Evolutionary conservation across 2,888 invertebrate genomes (phyloP).

Genomic region (Tetragonula carbonaria): DNA sequence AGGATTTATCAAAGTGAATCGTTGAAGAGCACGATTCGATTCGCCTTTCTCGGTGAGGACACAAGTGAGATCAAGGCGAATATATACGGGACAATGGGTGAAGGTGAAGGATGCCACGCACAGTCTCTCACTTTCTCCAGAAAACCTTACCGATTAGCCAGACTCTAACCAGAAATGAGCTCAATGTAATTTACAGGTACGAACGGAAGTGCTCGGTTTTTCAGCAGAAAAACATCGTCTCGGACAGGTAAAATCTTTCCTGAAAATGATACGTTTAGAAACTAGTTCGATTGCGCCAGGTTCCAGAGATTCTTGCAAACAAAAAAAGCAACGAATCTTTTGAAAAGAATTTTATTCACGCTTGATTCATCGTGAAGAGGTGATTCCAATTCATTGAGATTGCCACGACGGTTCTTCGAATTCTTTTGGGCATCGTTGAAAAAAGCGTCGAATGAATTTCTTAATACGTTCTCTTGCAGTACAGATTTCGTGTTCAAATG

Average conservation of each 20-base stretch:
- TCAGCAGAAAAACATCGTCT: not conserved
- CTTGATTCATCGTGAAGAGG: not conserved
- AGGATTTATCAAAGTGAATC: not conserved
- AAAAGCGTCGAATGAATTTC: not conserved
- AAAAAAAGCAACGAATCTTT: not conserved
- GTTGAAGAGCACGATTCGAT: slow-evolving; percentile 22
- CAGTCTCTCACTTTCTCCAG: slow-evolving; percentile 77
- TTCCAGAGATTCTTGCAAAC: not conserved
- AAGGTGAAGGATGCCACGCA: slow-evolving; percentile 79
- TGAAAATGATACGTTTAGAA: not conserved
- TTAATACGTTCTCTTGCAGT: not conserved
- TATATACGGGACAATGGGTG: slow-evolving; percentile 70
- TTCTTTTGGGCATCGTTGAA: not conserved
- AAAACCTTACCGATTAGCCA: slow-evolving; percentile 60
- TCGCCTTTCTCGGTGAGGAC: slow-evolving; percentile 38
- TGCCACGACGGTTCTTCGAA: too few species aligned
- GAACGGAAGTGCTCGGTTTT: not conserved
- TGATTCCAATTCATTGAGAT: not conserved
- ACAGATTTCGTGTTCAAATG: not conserved
- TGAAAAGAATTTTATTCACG: not conserved
- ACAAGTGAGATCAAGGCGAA: slow-evolving; percentile 70
- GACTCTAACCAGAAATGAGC: not conserved
- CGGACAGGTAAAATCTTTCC: not conserved
- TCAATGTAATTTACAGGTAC: not conserved
- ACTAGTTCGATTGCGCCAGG: not conserved